These are phyloP conservation scores for Drosophila erecta DNA, from an alignment of 1,140 invertebrate genomes.

Conservation along the genomic window DNA sequence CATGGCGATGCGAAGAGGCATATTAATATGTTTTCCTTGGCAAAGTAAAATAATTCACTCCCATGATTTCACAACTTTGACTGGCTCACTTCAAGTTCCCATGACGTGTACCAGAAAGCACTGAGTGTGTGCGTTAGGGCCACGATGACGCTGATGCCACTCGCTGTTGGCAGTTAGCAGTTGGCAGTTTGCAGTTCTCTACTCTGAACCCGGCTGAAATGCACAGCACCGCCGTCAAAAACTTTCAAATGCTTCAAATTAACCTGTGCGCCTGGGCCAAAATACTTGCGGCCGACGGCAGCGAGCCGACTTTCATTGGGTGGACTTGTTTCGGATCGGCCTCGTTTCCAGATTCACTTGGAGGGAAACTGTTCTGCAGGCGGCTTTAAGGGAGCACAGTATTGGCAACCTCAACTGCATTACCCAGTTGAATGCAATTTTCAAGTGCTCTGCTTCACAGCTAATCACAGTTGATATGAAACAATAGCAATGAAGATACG, in stretches of 20 bases:
- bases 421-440: background rate
- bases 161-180: background rate
- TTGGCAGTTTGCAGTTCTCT: background rate
- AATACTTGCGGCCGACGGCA: conserved; percentile 15
- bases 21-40: conserved; percentile 73
- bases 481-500: too few relatives aligned
- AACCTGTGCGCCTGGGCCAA: conserved; percentile 49
- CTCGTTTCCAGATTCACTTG: conserved; percentile 1
- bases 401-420: background rate
- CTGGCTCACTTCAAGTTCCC: conserved; percentile 64
- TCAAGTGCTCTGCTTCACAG: too few relatives aligned
- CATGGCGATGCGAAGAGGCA: conserved; percentile 45
- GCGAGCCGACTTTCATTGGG: background rate
- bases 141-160: conserved; percentile 35
- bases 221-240: conserved; percentile 58
- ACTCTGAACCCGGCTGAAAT: conserved; percentile 1
- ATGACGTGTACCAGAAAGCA: conserved; percentile 68
- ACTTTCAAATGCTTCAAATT: conserved; percentile 79
- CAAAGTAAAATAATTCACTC: conserved; percentile 80
- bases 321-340: conserved; percentile 6
- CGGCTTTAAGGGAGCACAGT: background rate
- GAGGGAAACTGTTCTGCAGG: background rate
- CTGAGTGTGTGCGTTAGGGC: conserved; percentile 32
- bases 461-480: too few relatives aligned
- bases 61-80: conserved; percentile 73